Base-by-base conservation (phyloP, 2,888 invertebrate species). In the Brenthis ino region DNA sequence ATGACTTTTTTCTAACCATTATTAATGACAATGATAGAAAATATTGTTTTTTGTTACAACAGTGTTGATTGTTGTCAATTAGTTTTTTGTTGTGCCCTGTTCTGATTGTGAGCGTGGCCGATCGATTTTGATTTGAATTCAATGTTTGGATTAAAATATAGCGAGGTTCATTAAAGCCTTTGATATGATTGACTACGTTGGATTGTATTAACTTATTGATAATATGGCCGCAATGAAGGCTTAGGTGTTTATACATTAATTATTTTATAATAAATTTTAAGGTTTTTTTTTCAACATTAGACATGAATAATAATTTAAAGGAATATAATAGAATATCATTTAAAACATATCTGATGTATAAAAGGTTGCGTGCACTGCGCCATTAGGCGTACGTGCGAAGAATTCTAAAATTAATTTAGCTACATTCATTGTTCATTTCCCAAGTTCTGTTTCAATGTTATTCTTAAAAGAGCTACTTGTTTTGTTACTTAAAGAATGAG, bases 1-100 rank as follows among this genome's bases (percentile, higher is more conserved):
- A 92, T 88, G 85, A 86, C 87, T 91, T 91, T 92, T 71, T 92
- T 90, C 85, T 85, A 88, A 88, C 85, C 79, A 89, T 91, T 89
- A 91, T 88, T 89, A 91, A 90, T 91, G 89, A 90, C 91, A 91
- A 89, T 89, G 88, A 89, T 90, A 91, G 88, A 89, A 91, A 90
- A 89, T 88, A 89, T 89, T 88, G 86, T 91, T 91, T 89, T 89
- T 91, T 91, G 84, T 87, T 86, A 82, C 85, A 85, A 84, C 85
- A 85, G 79, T 87, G 87, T 88, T 90, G 91, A 91, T 92, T 91
- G 90, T 90, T 89, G 89, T 91, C 92, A 91, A 90, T 92, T 91
- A 89, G 86, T 87, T 91, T 91, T 91, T 90, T 91, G 87, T 88
- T 83, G 79, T 79, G 81, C 77, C 78, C 77, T 80, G 80, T 82